Percentiles rank a stretch among this genome's conserved stretches.
Conservation (phyloP, 35 echinoderm and acorn worm genomes). For the Patiria miniata region DNA sequence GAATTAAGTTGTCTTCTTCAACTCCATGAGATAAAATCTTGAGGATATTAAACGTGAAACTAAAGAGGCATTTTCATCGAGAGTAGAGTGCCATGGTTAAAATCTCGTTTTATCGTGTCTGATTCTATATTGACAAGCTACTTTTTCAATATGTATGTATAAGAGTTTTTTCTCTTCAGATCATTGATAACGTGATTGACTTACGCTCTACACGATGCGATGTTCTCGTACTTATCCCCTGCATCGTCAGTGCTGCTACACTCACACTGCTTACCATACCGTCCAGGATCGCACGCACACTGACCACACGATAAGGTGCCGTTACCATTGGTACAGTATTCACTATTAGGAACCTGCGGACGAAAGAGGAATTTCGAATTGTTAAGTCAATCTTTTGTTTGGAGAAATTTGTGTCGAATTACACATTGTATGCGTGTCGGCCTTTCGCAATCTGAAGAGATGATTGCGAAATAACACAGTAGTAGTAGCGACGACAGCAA, state of each 20-base stretch:
- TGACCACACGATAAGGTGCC: slow-evolving; percentile 79
- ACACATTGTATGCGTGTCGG: no score
- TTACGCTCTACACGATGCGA: slow-evolving; percentile 52
- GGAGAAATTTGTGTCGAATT: no score
- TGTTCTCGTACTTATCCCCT: slow-evolving; percentile 16
- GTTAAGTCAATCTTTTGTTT: no score
- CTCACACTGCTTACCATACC: slow-evolving; percentile 83
- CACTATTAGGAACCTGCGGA: slow-evolving; percentile 53
- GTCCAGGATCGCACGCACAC: slow-evolving; percentile 67
- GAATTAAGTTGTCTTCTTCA: not conserved
- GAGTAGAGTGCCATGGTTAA: not conserved
- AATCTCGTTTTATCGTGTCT: no score
- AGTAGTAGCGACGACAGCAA: no score
- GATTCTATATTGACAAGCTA: no score
- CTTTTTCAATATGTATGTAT: no score
- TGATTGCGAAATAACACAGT: no score
- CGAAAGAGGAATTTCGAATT: not conserved
- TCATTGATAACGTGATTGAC: not conserved
- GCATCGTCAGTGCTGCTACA: slow-evolving; percentile 66
- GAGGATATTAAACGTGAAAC: no score
- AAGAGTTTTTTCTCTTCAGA: not conserved
- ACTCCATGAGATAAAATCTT: no score
- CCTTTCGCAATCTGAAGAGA: not conserved
- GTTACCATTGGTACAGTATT: slow-evolving; percentile 62
- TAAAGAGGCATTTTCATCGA: not conserved